Conservation (phyloP, 2,113 vertebrate species). For the Elephantulus edwardii region DNA sequence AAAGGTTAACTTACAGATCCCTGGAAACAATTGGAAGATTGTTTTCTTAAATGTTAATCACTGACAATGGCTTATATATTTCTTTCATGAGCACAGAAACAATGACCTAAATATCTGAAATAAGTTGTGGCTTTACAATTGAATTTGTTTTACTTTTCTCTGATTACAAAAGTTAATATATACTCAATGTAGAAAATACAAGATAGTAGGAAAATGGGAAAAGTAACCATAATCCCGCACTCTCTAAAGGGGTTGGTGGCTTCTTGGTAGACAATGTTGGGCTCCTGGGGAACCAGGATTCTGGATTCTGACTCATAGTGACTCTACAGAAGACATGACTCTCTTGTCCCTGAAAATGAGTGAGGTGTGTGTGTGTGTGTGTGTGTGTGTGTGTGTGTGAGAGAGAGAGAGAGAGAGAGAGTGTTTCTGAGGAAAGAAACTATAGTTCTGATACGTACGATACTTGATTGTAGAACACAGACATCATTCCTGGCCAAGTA, state of each 20-base stretch:
- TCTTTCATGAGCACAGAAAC: background rate
- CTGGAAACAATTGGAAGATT: background rate
- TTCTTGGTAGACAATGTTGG: background rate
- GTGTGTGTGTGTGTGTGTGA: background rate
- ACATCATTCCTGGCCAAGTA: background rate
- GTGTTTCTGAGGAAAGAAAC: background rate
- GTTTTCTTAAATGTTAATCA: slow-evolving; percentile 7
- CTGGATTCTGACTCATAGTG: no score
- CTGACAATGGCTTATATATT: background rate
- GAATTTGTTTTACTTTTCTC: background rate
- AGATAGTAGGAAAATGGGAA: background rate
- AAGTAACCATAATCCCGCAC: background rate
- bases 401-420: no score
- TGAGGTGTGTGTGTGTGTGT: background rate
- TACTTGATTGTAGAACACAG: background rate
- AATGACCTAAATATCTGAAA: background rate
- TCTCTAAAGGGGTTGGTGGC: background rate
- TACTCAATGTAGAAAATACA: background rate
- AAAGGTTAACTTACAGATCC: background rate
- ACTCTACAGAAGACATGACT: no score
- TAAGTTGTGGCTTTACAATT: background rate
- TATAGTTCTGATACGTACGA: background rate
- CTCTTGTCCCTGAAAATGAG: background rate
- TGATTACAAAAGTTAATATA: background rate
- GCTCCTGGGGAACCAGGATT: background rate